Percentiles rank a stretch among this genome's conserved stretches.
phyloP scores from a whole-genome alignment of 2,797 vertebrate genomes.

The Spinus olivaceus region DNA sequence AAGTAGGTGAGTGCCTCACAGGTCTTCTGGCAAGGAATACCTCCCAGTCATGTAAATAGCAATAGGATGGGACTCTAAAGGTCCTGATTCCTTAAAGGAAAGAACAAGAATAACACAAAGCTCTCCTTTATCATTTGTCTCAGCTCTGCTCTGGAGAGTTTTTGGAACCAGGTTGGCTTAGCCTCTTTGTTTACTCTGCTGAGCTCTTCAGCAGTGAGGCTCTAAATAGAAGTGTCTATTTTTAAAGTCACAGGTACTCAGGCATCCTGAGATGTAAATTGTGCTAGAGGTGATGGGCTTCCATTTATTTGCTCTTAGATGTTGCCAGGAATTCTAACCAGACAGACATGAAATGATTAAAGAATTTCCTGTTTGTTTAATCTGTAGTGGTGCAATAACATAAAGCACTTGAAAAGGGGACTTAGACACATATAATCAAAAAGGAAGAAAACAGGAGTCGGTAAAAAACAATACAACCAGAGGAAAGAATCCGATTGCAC shows the following conservation, averaged over 20 bases:
- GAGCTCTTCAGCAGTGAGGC: neutral
- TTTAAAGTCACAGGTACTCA: neutral
- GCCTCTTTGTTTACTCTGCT: neutral
- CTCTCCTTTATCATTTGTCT: neutral
- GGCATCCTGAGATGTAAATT: neutral
- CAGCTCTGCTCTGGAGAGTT: neutral
- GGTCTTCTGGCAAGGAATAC: neutral
- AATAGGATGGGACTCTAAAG: neutral
- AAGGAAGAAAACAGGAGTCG: neutral
- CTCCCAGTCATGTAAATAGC: neutral
- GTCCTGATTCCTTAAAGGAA: neutral
- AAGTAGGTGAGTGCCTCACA: neutral
- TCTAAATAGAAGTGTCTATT: neutral
- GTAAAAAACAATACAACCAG: neutral
- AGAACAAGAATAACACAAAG: neutral
- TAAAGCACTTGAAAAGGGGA: neutral
- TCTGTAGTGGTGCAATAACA: neutral
- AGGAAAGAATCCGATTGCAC: neutral
- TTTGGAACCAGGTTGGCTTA: neutral
- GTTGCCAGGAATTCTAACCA: neutral
- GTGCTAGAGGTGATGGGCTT: neutral
- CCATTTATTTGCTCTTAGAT: neutral
- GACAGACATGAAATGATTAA: neutral
- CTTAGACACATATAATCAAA: neutral
- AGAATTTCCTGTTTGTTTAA: conserved; percentile 2